Conservation (phyloP, 2,113 vertebrate species). For the Caranx melampygus region DNA sequence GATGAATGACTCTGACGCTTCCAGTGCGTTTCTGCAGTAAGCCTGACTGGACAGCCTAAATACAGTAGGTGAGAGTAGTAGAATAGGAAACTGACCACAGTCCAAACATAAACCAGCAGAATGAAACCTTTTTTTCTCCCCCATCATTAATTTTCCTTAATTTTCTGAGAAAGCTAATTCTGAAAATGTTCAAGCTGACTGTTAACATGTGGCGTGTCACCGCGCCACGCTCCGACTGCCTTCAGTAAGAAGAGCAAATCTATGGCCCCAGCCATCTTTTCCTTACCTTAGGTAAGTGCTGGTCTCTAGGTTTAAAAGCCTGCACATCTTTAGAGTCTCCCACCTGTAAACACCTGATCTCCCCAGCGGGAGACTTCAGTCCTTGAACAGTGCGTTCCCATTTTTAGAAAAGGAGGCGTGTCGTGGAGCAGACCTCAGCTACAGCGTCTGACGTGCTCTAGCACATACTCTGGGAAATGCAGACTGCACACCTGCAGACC, state of each 20-base stretch:
- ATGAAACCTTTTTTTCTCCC: slow-evolving; percentile 31
- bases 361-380: slow-evolving; percentile 38
- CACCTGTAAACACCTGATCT: slow-evolving; percentile 67
- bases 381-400: slow-evolving; percentile 12
- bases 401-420: slow-evolving; percentile 52
- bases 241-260: slow-evolving; percentile 50
- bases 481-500: slow-evolving; percentile 98
- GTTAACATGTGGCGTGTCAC: slow-evolving; percentile 3
- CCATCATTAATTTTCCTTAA: slow-evolving; percentile 34
- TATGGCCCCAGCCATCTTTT: slow-evolving; percentile 16
- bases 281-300: slow-evolving; percentile 72
- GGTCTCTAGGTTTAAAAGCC: slow-evolving; percentile 77
- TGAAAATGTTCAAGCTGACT: slow-evolving; percentile 60
- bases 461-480: slow-evolving; percentile 97
- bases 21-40: slow-evolving; percentile 70
- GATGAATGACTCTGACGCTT: slow-evolving; percentile 25
- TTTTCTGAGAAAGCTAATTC: slow-evolving; percentile 73
- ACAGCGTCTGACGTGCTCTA: slow-evolving; percentile 96
- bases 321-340: slow-evolving; percentile 47
- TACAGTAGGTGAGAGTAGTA: slow-evolving; percentile 49
- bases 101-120: slow-evolving; percentile 69
- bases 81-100: slow-evolving; percentile 62
- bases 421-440: slow-evolving; percentile 84
- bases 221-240: neutral
- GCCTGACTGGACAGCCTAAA: slow-evolving; percentile 43